Evolutionary conservation across 2,888 invertebrate species (phyloP).

Genomic region (Adineta ricciae): DNA sequence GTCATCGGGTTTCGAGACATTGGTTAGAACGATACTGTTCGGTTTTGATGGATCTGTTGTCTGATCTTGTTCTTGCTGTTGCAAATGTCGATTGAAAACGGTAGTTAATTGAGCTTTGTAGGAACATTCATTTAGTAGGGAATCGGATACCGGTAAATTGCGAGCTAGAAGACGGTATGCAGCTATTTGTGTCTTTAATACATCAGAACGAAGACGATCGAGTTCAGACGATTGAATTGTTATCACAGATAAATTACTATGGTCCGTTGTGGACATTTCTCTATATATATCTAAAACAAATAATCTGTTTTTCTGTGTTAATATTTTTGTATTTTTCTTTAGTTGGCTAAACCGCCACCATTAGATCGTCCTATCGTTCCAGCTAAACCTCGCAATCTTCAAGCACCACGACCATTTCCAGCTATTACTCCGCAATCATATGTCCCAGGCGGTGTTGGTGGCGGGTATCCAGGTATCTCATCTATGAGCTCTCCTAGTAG

Average conservation of each 20-base stretch:
- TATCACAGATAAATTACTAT: neutral
- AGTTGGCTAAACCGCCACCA: conserved; percentile 16
- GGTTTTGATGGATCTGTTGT: neutral
- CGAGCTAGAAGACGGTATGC: conserved; percentile 80
- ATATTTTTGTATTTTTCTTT: neutral
- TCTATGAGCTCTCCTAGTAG: neutral
- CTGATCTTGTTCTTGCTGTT: neutral
- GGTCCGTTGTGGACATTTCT: neutral
- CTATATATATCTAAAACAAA: neutral
- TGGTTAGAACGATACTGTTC: neutral
- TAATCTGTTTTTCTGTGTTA: neutral
- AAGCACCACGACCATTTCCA: neutral
- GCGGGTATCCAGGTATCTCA: neutral
- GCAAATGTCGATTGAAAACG: neutral
- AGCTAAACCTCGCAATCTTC: neutral
- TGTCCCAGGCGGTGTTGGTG: neutral
- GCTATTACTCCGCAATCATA: neutral
- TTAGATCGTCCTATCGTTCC: neutral
- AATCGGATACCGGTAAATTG: conserved; percentile 76
- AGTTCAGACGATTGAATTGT: neutral
- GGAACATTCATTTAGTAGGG: conserved; percentile 54
- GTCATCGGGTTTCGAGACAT: neutral
- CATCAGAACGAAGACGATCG: conserved; percentile 52
- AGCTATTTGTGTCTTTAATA: conserved; percentile 81
- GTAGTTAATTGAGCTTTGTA: neutral